These are phyloP conservation scores for Drosophila yakuba DNA, from an alignment of 1,140 invertebrate species.

Conservation along the genomic window DNA sequence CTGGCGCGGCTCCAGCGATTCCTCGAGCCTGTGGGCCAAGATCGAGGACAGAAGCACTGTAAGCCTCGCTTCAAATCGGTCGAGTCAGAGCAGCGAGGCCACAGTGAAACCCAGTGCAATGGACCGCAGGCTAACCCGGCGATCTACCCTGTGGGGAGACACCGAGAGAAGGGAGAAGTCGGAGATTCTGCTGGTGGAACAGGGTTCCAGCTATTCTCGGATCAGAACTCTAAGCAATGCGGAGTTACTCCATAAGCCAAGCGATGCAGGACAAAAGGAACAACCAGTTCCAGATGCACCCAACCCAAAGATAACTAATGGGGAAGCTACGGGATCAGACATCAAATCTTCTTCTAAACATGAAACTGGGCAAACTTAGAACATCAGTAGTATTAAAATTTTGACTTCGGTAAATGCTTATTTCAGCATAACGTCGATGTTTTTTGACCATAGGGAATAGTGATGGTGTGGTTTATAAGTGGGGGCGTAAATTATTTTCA, in stretches of 20 bases:
- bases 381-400: neutral
- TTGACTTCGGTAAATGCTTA: too few species aligned
- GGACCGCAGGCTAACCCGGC: neutral
- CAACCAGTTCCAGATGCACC: neutral
- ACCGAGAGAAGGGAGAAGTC: slow-evolving; percentile 1
- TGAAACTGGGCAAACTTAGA: neutral
- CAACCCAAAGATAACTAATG: neutral
- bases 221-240: neutral
- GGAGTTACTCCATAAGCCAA: neutral
- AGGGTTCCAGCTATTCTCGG: neutral
- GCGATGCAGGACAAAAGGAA: neutral
- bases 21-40: slow-evolving; percentile 32
- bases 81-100: neutral
- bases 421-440: too few species aligned
- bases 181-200: slow-evolving; percentile 19
- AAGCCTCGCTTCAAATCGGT: neutral
- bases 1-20: slow-evolving; percentile 36
- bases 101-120: too few species aligned
- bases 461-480: too few species aligned
- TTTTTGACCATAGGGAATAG: neutral
- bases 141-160: neutral
- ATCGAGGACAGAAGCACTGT: slow-evolving; percentile 36
- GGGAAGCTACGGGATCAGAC: neutral
- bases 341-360: neutral
- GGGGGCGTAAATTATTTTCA: too few species aligned